A percentile compares a stretch with the other conserved stretches of the same genome.
Evolutionary conservation across 2,113 vertebrate genomes (phyloP).

Genomic region (Brachyhypopomus occidentalis): DNA sequence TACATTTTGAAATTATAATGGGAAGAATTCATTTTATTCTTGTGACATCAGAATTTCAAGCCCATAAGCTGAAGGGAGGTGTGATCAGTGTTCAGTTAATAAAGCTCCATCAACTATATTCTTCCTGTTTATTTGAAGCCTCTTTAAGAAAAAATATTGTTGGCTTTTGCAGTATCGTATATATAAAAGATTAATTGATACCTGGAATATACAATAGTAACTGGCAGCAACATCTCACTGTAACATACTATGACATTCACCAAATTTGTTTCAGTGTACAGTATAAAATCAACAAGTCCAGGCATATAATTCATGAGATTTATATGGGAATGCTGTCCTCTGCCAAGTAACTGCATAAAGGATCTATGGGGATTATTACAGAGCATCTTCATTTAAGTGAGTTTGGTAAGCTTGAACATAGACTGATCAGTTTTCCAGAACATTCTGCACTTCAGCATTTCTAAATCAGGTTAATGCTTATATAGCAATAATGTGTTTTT

Average conservation of each 20-base stretch:
- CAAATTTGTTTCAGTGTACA: background rate
- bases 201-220: background rate
- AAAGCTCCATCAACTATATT: no score
- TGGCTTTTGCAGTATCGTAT: no score
- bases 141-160: no score
- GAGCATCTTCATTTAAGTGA: constrained; percentile 40
- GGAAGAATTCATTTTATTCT: no score
- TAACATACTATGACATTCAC: background rate
- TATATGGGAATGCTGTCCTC: constrained; percentile 35
- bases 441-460: constrained; percentile 73
- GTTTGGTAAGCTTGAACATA: constrained; percentile 51
- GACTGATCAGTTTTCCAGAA: constrained; percentile 61
- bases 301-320: constrained; percentile 12
- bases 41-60: no score
- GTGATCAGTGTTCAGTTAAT: no score
- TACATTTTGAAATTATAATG: no score
- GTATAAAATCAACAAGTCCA: constrained; percentile 7
- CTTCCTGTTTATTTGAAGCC: no score
- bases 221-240: background rate
- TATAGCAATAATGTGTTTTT: constrained; percentile 85
- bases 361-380: constrained; percentile 50
- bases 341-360: constrained; percentile 30
- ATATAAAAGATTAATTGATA: no score
- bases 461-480: constrained; percentile 76
- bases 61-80: no score